A percentile compares a stretch with the other conserved stretches of the same genome.
Evolutionary conservation across 2,888 invertebrate species (phyloP).

Genomic region (Ophion slaviceki): DNA sequence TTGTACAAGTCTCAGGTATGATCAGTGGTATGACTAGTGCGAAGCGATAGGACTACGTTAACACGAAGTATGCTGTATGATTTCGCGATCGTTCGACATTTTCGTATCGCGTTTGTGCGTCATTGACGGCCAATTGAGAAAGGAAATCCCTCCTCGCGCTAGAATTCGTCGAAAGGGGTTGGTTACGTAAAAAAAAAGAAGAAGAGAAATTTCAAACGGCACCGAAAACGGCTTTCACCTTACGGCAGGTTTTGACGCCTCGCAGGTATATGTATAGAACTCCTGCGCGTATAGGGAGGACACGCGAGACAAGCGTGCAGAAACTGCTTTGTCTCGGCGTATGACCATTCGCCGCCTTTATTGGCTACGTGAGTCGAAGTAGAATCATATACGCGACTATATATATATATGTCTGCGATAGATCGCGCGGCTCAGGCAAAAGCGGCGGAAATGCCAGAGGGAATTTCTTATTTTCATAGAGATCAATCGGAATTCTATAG

Average conservation of each 20-base stretch:
- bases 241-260: conserved; percentile 51
- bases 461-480: conserved; percentile 52
- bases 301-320: conserved; percentile 13
- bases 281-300: conserved; percentile 3
- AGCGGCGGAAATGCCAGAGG: conserved; percentile 32
- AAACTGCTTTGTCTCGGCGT: conserved; percentile 47
- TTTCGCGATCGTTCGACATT: neutral
- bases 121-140: neutral
- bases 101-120: neutral
- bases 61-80: too few relatives aligned
- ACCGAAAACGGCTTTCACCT: conserved; percentile 51
- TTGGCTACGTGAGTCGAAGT: conserved; percentile 63
- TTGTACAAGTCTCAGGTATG: too few relatives aligned
- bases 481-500: conserved; percentile 62
- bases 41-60: too few relatives aligned
- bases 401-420: conserved; percentile 15
- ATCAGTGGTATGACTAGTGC: too few relatives aligned
- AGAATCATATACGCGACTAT: conserved; percentile 41
- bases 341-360: conserved; percentile 52
- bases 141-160: neutral
- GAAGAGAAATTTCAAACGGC: conserved; percentile 46
- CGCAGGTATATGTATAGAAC: conserved; percentile 23
- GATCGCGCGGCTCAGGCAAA: conserved; percentile 26
- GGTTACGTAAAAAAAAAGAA: conserved; percentile 50
- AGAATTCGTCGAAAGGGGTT: conserved; percentile 13